A percentile compares a stretch with the other conserved stretches of the same genome.
Evolutionary conservation across 2,113 vertebrate genomes (phyloP).

Genomic region (Aptenodytes patagonicus): DNA sequence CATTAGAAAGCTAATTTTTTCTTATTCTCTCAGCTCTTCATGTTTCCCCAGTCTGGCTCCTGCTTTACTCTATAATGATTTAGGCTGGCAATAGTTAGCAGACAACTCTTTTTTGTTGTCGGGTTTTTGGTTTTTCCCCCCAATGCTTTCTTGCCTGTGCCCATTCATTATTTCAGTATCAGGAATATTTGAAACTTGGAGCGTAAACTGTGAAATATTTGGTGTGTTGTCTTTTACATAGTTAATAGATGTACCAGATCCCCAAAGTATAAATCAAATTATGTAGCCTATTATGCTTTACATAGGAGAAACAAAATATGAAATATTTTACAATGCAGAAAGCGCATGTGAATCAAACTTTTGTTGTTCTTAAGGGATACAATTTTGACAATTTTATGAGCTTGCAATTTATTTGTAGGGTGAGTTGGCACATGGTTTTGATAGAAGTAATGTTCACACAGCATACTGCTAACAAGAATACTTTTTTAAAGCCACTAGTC

Average conservation of each 20-base stretch:
- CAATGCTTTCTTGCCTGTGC: not conserved
- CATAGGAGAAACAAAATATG: not conserved
- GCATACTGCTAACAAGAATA: not conserved
- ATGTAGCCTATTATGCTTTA: not conserved
- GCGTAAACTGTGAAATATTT: slow-evolving; percentile 4
- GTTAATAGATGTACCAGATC: slow-evolving; percentile 10
- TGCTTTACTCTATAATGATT: not conserved
- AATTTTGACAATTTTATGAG: slow-evolving; percentile 46
- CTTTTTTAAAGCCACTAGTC: not conserved
- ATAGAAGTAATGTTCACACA: not conserved
- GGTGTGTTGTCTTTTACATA: not conserved
- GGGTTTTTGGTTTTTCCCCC: not conserved
- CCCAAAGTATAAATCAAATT: slow-evolving; percentile 41
- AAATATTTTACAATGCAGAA: slow-evolving; percentile 15
- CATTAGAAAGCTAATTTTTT: not conserved
- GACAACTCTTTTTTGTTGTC: not conserved
- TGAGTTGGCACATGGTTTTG: not conserved
- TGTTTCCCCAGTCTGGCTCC: not conserved
- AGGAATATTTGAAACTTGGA: slow-evolving; percentile 8
- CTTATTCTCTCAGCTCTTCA: not conserved
- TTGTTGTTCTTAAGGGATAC: not conserved
- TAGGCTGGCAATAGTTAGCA: not conserved
- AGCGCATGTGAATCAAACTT: not conserved
- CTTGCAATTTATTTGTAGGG: slow-evolving; percentile 28
- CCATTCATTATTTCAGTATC: not conserved